phyloP scores from a whole-genome alignment of 2,797 vertebrate genomes.

The Propithecus perrieri region DNA sequence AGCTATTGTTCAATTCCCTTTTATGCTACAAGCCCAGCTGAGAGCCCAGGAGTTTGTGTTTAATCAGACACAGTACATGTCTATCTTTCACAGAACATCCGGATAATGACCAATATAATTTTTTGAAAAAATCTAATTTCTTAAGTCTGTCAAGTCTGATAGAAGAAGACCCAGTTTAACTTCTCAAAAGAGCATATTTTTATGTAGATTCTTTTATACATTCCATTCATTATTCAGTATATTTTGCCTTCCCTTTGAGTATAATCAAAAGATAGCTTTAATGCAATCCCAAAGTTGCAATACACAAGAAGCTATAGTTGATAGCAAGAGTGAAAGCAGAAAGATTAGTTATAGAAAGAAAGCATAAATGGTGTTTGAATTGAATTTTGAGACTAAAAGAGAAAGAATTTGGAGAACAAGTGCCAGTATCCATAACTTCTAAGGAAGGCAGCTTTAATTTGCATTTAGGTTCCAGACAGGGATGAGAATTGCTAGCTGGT shows the following conservation, averaged over 20 bases:
- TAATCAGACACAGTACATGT: conserved; percentile 16
- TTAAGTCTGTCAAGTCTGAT: conserved; percentile 13
- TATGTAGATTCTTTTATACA: not conserved
- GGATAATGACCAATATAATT: conserved; percentile 1
- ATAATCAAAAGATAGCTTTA: not conserved
- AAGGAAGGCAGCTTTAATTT: not conserved
- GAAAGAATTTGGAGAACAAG: conserved; percentile 7
- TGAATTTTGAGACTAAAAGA: conserved; percentile 41
- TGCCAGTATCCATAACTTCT: not conserved
- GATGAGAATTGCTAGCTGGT: not conserved
- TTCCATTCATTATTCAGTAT: not conserved
- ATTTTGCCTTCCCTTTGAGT: conserved; percentile 29
- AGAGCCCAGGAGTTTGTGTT: conserved; percentile 52
- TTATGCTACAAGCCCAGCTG: conserved; percentile 66
- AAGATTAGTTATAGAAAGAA: not conserved
- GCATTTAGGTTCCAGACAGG: not conserved
- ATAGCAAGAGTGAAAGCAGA: conserved; percentile 34
- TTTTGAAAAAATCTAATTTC: not conserved
- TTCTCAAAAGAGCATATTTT: not conserved
- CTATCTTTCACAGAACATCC: conserved; percentile 45
- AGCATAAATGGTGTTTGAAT: not conserved
- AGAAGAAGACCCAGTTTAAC: conserved; percentile 44
- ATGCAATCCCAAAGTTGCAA: not conserved
- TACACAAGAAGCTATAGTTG: not conserved
- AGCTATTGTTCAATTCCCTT: conserved; percentile 73